These are phyloP conservation scores for Spodoptera litura DNA, from an alignment of 1,140 invertebrate genomes.

Conservation along the genomic window DNA sequence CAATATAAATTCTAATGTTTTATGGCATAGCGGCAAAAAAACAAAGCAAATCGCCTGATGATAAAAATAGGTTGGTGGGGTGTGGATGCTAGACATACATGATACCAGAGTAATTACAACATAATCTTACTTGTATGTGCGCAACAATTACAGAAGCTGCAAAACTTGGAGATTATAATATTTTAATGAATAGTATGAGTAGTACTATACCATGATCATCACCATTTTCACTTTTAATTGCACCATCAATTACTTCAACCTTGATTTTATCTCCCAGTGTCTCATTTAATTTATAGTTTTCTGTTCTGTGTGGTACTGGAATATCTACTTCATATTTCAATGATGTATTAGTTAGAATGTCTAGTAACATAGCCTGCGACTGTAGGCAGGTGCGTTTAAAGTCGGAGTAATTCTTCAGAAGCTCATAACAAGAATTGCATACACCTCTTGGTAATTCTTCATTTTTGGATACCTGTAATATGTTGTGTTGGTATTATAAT, in stretches of 20 bases:
- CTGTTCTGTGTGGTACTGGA: neutral
- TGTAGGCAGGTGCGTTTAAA: slow-evolving; percentile 81
- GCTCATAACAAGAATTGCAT: slow-evolving; percentile 72
- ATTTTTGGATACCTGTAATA: slow-evolving; percentile 63
- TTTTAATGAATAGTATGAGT: neutral
- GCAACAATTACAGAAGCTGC: no score
- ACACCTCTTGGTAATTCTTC: slow-evolving; percentile 72
- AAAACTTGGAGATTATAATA: no score
- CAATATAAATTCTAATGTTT: no score
- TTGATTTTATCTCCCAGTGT: slow-evolving; percentile 35
- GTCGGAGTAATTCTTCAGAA: slow-evolving; percentile 68
- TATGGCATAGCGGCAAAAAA: no score
- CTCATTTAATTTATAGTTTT: neutral
- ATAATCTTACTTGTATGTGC: no score
- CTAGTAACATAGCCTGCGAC: slow-evolving; percentile 67
- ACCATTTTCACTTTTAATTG: slow-evolving; percentile 54
- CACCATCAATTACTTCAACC: slow-evolving; percentile 46
- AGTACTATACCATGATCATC: slow-evolving; percentile 39
- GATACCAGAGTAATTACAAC: no score
- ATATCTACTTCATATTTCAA: slow-evolving; percentile 40
- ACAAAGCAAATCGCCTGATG: no score
- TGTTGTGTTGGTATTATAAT: no score
- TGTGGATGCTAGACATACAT: no score
- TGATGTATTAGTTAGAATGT: slow-evolving; percentile 12
- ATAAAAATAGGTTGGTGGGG: no score